These are phyloP conservation scores for Melinopterus prodromus DNA, from an alignment of 2,888 invertebrate genomes.

Conservation along the genomic window DNA sequence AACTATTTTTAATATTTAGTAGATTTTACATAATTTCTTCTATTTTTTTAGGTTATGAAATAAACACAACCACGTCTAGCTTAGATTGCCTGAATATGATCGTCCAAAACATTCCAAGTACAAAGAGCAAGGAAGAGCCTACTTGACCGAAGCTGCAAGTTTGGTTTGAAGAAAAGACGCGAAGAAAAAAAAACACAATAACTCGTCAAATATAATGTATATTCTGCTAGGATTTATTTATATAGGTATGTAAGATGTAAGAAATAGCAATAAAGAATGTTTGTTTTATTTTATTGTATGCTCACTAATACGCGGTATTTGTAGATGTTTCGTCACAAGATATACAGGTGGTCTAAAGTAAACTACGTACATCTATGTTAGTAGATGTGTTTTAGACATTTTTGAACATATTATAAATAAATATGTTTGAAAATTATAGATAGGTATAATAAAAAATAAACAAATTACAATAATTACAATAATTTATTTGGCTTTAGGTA, in stretches of 20 bases:
- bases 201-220: no score
- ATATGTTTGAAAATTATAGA: no score
- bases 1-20: background rate
- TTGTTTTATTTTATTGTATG: background rate
- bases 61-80: constrained; percentile 64
- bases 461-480: background rate
- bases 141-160: constrained; percentile 30
- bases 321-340: no score
- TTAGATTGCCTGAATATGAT: constrained; percentile 75
- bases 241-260: background rate
- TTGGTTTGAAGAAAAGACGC: background rate
- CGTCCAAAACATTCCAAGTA: constrained; percentile 71
- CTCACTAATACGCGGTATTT: no score
- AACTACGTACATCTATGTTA: no score
- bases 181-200: background rate
- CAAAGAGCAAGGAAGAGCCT: constrained; percentile 46
- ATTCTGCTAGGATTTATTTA: background rate
- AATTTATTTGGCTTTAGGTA: background rate
- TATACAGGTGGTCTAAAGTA: no score
- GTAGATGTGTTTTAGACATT: no score
- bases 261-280: background rate
- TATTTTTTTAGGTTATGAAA: constrained; percentile 59
- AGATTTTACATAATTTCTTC: background rate
- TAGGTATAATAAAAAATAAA: background rate
- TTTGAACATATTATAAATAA: no score